A percentile compares a stretch with the other conserved stretches of the same genome.
phyloP scores from a whole-genome alignment of 2,113 vertebrate species.

The cattle (Bos taurus) region DNA sequence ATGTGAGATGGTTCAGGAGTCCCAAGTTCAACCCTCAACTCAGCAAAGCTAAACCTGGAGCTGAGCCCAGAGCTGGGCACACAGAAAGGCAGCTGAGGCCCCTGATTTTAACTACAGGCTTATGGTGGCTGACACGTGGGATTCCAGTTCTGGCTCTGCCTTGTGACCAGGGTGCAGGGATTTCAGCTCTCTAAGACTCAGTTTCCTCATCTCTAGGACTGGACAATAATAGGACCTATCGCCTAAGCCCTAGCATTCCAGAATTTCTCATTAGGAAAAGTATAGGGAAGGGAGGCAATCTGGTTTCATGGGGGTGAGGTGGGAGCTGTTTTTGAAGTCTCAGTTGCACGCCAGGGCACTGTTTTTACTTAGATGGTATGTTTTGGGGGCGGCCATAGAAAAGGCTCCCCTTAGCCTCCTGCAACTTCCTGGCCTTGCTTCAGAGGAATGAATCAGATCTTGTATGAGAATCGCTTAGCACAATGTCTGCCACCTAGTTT shows the following conservation, averaged over 20 bases:
- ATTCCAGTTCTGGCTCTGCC: neutral
- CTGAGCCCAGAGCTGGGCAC: neutral
- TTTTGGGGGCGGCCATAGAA: neutral
- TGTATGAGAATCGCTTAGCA: neutral
- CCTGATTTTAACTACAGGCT: fast-evolving
- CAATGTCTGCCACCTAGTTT: fast-evolving
- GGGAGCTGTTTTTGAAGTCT: neutral
- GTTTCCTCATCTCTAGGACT: neutral
- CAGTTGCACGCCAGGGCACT: neutral
- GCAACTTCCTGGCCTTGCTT: neutral
- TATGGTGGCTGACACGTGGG: fast-evolving
- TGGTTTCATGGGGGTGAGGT: neutral
- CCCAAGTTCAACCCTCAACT: neutral
- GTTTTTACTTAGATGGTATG: neutral
- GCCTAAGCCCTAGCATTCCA: neutral
- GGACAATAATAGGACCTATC: neutral
- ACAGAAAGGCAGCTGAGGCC: neutral
- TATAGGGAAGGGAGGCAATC: fast-evolving
- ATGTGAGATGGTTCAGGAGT: neutral
- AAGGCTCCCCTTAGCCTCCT: neutral
- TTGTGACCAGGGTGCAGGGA: fast-evolving
- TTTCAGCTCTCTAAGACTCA: neutral
- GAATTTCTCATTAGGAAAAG: neutral
- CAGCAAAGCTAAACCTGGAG: fast-evolving
- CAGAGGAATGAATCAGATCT: neutral